These are phyloP conservation scores for Orestias chungarensis DNA, from an alignment of 2,797 vertebrate species.

Conservation along the genomic window DNA sequence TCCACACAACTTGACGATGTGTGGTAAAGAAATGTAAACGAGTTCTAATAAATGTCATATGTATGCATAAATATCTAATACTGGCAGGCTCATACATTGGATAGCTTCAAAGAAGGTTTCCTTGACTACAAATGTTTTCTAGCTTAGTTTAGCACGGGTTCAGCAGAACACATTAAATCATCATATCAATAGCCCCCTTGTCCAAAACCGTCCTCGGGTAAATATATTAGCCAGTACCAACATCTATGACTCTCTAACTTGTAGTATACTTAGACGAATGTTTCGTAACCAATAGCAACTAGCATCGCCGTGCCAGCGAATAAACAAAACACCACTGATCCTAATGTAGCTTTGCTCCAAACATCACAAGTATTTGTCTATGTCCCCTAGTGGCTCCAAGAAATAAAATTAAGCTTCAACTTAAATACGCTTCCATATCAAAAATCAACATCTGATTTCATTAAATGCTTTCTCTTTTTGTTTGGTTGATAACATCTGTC, in stretches of 20 bases:
- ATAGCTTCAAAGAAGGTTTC: not conserved
- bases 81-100: rapidly evolving
- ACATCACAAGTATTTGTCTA: not conserved
- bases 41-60: not conserved
- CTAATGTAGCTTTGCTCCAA: not conserved
- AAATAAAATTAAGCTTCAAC: not conserved
- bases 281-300: not conserved
- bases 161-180: not conserved
- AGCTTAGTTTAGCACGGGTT: not conserved
- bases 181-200: not conserved
- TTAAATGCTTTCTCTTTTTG: not conserved
- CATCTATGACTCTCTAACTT: not conserved
- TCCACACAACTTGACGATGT: too few species aligned
- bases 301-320: not conserved
- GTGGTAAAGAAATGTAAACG: conserved; percentile 9
- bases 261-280: not conserved
- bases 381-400: not conserved
- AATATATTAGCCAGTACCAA: not conserved
- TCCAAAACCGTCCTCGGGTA: not conserved
- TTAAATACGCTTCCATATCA: not conserved
- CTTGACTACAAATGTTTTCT: not conserved
- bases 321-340: not conserved
- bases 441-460: not conserved
- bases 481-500: not conserved
- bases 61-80: not conserved